Conservation (phyloP, 2,888 invertebrate species). For the Amphipyra tragopoginis region DNA sequence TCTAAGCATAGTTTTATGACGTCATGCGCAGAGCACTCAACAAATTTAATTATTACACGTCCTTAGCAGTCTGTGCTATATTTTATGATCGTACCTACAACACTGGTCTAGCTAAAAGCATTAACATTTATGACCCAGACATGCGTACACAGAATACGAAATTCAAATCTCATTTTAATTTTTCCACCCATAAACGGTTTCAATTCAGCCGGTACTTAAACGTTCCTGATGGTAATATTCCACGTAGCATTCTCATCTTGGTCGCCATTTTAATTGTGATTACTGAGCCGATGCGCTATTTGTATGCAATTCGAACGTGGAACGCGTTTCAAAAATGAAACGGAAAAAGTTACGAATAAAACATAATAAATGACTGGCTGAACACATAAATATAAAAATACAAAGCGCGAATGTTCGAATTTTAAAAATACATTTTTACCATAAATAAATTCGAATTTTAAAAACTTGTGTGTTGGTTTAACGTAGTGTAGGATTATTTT, state of each 20-base stretch:
- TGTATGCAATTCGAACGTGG: slow-evolving; percentile 63
- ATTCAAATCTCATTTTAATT: slow-evolving; percentile 67
- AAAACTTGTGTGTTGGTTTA: too few relatives aligned
- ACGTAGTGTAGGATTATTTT: background rate
- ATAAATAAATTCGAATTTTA: too few relatives aligned
- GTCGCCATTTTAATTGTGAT: slow-evolving; percentile 69
- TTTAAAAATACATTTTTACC: slow-evolving; percentile 3
- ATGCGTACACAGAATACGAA: slow-evolving; percentile 60
- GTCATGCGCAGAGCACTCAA: background rate
- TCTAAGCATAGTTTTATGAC: background rate
- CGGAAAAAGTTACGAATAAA: slow-evolving; percentile 40
- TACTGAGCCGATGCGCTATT: slow-evolving; percentile 65
- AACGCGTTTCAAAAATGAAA: slow-evolving; percentile 39
- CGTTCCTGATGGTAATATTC: slow-evolving; percentile 66
- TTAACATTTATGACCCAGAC: slow-evolving; percentile 61
- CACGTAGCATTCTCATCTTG: slow-evolving; percentile 59
- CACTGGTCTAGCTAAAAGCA: slow-evolving; percentile 26
- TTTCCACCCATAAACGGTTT: slow-evolving; percentile 70
- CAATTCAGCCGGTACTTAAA: slow-evolving; percentile 67
- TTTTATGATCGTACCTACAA: slow-evolving; percentile 13
- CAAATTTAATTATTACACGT: background rate
- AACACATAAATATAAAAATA: slow-evolving; percentile 17
- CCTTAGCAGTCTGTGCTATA: slow-evolving; percentile 2
- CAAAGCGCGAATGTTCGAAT: slow-evolving; percentile 11
- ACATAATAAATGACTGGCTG: slow-evolving; percentile 32